These are phyloP conservation scores for Lithophane ornitopus DNA, from an alignment of 2,888 invertebrate genomes.

Conservation along the genomic window DNA sequence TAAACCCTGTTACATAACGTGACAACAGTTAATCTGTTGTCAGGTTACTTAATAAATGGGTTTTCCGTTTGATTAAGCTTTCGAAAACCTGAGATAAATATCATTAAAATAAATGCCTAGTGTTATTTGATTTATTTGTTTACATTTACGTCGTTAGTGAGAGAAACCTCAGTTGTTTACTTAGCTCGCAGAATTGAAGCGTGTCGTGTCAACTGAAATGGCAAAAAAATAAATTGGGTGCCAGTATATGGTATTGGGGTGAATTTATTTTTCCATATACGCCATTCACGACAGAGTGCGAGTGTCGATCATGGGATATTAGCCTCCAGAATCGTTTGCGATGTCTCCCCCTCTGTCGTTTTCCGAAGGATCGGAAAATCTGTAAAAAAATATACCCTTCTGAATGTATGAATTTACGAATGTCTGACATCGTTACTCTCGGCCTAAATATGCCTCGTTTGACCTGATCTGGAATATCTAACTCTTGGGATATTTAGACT, in stretches of 20 bases:
- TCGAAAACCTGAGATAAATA: constrained; percentile 6
- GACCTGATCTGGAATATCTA: constrained; percentile 19
- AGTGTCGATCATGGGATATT: constrained; percentile 64
- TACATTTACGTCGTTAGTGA: constrained; percentile 30
- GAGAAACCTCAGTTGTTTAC: constrained; percentile 31
- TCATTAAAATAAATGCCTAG: constrained; percentile 6
- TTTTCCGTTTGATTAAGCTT: neutral
- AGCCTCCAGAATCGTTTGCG: constrained; percentile 59
- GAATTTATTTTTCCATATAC: constrained; percentile 54
- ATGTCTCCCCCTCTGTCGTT: constrained; percentile 54
- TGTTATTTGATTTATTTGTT: constrained; percentile 24
- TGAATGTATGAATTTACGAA: constrained; percentile 30
- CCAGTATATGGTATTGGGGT: constrained; percentile 53
- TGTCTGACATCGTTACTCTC: constrained; percentile 29
- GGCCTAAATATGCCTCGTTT: constrained; percentile 38
- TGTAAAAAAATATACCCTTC: constrained; percentile 53
- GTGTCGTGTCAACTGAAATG: constrained; percentile 40
- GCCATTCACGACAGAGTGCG: constrained; percentile 53
- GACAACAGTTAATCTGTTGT: neutral
- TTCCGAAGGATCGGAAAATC: constrained; percentile 43
- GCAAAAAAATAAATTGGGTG: constrained; percentile 61
- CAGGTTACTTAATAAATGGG: no score
- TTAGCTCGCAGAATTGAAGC: constrained; percentile 23
- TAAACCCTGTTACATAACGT: neutral
- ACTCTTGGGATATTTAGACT: constrained; percentile 41